Conservation (phyloP, 2,113 vertebrate genomes). For the Urocitellus parryii region DNA sequence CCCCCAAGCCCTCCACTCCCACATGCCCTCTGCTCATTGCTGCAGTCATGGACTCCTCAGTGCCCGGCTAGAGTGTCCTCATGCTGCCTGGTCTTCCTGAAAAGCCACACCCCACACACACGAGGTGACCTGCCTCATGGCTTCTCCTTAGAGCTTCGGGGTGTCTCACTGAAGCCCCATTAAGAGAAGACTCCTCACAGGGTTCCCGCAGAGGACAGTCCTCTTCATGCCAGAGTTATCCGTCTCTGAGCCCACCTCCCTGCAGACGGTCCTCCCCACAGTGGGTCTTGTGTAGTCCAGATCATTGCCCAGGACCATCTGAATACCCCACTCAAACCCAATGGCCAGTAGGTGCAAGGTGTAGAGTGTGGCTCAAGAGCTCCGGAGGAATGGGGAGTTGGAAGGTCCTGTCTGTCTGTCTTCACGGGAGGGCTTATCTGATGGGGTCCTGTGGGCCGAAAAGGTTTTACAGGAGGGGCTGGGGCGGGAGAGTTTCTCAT, state of each 20-base stretch:
- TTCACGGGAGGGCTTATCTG: accelerated
- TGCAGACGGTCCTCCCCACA: too few relatives aligned
- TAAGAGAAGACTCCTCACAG: accelerated
- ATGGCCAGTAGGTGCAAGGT: accelerated
- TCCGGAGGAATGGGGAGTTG: accelerated
- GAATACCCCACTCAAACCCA: background rate
- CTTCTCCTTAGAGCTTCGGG: accelerated
- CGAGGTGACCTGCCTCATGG: accelerated
- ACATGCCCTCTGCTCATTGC: accelerated
- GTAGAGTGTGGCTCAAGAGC: accelerated
- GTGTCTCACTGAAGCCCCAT: too few relatives aligned
- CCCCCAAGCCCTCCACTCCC: accelerated
- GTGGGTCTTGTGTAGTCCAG: too few relatives aligned
- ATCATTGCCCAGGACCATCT: accelerated
- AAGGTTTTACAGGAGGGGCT: too few relatives aligned
- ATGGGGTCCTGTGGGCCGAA: accelerated
- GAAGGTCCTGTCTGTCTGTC: background rate
- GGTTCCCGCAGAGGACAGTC: too few relatives aligned
- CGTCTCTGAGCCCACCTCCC: accelerated
- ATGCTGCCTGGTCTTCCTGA: accelerated
- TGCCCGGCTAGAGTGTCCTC: too few relatives aligned
- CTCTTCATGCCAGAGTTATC: accelerated
- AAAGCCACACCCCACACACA: too few relatives aligned
- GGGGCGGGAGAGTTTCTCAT: background rate
- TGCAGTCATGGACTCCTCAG: accelerated